Percentiles rank a stretch among this genome's conserved stretches.
Conservation (phyloP, 2,797 vertebrate species). For the Takifugu ocellatus region DNA sequence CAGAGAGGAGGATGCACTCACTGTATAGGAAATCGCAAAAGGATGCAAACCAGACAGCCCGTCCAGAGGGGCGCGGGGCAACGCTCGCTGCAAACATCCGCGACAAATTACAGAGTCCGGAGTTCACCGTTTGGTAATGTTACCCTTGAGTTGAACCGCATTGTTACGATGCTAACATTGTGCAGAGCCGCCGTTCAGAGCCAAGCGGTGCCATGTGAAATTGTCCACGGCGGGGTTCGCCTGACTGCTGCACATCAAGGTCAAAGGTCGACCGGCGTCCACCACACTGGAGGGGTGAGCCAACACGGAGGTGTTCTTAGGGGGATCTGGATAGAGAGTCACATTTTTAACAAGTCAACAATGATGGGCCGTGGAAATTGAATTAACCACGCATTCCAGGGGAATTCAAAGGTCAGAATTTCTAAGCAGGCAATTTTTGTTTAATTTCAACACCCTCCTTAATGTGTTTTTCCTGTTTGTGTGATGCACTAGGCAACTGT, state of each 20-base stretch:
- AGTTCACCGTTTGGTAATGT: conserved; percentile 16
- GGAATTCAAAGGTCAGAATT: too few species aligned
- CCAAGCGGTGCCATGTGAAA: conserved; percentile 78
- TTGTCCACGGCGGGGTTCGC: conserved; percentile 78
- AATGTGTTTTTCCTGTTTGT: too few species aligned
- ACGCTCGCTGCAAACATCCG: conserved; percentile 7
- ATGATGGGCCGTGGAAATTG: too few species aligned
- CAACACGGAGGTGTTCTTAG: conserved; percentile 68
- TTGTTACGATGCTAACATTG: conserved; percentile 63
- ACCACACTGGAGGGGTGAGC: too few species aligned
- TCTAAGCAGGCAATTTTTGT: too few species aligned
- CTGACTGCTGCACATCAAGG: conserved; percentile 78
- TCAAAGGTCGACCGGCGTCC: conserved; percentile 26
- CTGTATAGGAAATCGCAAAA: conserved; percentile 1
- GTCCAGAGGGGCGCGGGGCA: neutral
- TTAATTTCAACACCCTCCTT: too few species aligned
- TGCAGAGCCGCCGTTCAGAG: conserved; percentile 55
- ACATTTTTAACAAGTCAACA: too few species aligned
- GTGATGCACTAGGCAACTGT: too few species aligned
- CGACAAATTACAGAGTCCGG: conserved; percentile 4
- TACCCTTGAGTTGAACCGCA: conserved; percentile 38
- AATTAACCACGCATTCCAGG: too few species aligned
- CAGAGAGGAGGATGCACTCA: conserved; percentile 1
- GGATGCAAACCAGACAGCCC: conserved; percentile 2
- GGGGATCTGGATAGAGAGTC: conserved; percentile 65